Evolutionary conservation across 2,113 vertebrate genomes (phyloP).

Genomic region (Psittacula cyanocephala): DNA sequence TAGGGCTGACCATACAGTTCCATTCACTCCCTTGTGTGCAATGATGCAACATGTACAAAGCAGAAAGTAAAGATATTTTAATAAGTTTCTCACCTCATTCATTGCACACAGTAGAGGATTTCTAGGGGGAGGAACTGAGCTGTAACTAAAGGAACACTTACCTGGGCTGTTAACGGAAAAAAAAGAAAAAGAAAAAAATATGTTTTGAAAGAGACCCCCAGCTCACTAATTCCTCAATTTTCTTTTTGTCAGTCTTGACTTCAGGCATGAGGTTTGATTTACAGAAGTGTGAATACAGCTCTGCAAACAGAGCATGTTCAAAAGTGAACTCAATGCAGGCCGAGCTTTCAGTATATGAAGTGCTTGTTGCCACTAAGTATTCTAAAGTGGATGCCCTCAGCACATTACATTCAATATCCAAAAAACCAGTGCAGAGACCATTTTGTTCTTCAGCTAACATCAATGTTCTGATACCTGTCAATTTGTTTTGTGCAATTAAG

Average conservation of each 20-base stretch:
- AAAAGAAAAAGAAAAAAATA: neutral
- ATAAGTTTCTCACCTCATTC: neutral
- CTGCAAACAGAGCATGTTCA: neutral
- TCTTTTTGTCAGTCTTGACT: neutral
- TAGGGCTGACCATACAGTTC: neutral
- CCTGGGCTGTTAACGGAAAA: neutral
- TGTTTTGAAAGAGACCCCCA: neutral
- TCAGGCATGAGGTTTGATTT: neutral
- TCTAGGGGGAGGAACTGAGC: neutral
- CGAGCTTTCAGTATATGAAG: neutral
- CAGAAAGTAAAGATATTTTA: neutral
- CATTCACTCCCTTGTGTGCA: neutral
- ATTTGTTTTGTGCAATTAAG: neutral
- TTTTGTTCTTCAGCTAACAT: neutral
- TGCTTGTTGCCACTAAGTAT: neutral
- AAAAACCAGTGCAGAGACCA: neutral
- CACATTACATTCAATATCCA: neutral
- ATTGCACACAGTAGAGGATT: neutral
- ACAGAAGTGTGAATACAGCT: neutral
- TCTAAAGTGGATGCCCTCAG: neutral
- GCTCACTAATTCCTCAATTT: neutral
- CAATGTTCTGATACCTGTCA: neutral
- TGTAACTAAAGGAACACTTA: neutral
- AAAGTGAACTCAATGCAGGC: neutral
- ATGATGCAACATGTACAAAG: neutral